Base-by-base conservation (phyloP, 1,140 invertebrate species). In the Neodiprion fabricii region DNA sequence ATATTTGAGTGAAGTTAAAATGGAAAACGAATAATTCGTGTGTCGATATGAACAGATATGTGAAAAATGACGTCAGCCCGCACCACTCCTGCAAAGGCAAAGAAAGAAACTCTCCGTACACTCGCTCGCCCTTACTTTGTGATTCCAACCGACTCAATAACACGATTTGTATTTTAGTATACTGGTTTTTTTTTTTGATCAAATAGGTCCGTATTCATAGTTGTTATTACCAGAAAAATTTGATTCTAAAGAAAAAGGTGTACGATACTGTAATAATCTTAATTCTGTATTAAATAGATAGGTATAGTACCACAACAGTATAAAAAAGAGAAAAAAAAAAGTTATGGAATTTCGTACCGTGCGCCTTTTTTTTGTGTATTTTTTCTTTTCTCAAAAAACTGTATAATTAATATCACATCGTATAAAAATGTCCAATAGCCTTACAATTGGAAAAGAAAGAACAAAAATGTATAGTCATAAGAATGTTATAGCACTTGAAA, bases 81-180 rank as follows among this genome's bases (percentile, higher is more conserved):
- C 78, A 79, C 78, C 79, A 79, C 79, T 80, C 79, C 79, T 79
- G 73, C 74, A 72, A 61, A 73, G 75, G 67, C 47, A 14, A 66
- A 17, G 49, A 72, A 70, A 48, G 70, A 75, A 69, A 50, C n/a
- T 23, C 70, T 53, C 71, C 50, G 66, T 67, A n/a, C 28, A n/a
- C 28, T 40, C 28, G 28, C 28, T 40, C 28, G 28, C 28, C 0
- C 28, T 40, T 40, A 40, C 28, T 40, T 40, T 23, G 48, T 8
- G 61, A 67, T 75, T 65, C 14, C 47, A 48, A 71, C 61, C 53
- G 50, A 71, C 48, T 12, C 11, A 65, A 7, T 48, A 65, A 71
- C 47, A 70, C 70, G 23, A 28, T 68, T 75, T 67, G 5, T 40
- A 40, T 40, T 5, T 40, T 40, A 40, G 28, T 40, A 4, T 11